Base-by-base conservation (phyloP, 2,113 vertebrate species). In the Ceyx cyanopectus region DNA sequence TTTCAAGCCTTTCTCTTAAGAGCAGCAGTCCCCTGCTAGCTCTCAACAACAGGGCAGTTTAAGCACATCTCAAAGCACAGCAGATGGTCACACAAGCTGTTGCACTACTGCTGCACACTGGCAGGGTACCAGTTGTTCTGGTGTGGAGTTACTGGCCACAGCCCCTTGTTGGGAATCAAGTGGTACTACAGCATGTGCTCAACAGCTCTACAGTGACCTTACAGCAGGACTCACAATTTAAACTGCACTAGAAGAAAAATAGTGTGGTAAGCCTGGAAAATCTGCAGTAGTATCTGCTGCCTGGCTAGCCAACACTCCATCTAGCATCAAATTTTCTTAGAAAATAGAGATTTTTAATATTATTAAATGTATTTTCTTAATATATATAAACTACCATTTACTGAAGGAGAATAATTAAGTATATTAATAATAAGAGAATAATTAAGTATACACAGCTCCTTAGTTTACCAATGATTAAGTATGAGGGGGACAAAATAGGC, bases 141-240 rank as follows among this genome's bases (percentile, higher is more conserved):
- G 20, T 23, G 12, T 4, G 0, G 22, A 16, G 22, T 30, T 21
- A 18, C 13, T 14, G 50, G 23, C 21, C 69, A 41, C 20, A 72
- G 30, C 3, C 7, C 19, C 13, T 10, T 6, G 4, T 0, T 16
- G 30, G 48, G 30, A 75, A 79, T 21, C 66, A 43, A 46, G 29
- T 6, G 23, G 6, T 6, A 5, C 14, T 14, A 40, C 0, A 34
- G 30, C 8, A 2, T 14, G 14, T 54, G 30, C 40, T 83, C 60
- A 60, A 60, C 73, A 6, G 2, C 40, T 34, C 4, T 4, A 8
- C 0, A 18, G 11, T 7, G 15, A 27, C 56, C 54, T 68, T 18
- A 51, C 14, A 32, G 5, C 1, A 34, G 34, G 40, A 61, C 43
- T 3, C 41, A 53, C n/a, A 30, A 12, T 0, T 14, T 6, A 54